phyloP scores from a whole-genome alignment of 2,888 invertebrate species.

The Eilema sororculum region DNA sequence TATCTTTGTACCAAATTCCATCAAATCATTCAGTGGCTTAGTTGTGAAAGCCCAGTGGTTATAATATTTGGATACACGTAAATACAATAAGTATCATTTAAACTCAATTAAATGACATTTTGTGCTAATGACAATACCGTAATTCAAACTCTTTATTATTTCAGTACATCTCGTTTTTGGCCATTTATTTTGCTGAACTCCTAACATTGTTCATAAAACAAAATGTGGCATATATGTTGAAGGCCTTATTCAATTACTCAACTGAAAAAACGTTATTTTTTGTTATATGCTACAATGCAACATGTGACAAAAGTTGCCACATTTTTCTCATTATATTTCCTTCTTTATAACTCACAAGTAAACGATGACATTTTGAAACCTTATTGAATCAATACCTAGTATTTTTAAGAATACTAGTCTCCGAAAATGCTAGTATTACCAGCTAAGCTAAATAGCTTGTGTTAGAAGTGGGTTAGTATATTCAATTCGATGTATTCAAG shows the following conservation, averaged over 20 bases:
- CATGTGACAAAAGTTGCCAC: slow-evolving; percentile 15
- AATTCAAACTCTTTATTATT: neutral
- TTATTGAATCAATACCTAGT: neutral
- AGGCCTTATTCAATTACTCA: neutral
- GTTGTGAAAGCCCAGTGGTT: too few relatives aligned
- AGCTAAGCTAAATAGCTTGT: too few relatives aligned
- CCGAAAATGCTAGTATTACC: too few relatives aligned
- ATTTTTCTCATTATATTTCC: slow-evolving; percentile 26
- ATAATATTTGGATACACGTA: too few relatives aligned
- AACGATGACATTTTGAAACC: slow-evolving; percentile 39
- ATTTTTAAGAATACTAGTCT: neutral
- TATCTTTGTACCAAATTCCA: too few relatives aligned
- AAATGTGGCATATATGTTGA: slow-evolving; percentile 21
- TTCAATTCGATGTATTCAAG: neutral
- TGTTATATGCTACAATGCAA: neutral
- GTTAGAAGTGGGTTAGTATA: too few relatives aligned
- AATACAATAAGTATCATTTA: too few relatives aligned
- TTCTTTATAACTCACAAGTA: slow-evolving; percentile 34
- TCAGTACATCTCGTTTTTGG: neutral
- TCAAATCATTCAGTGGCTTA: too few relatives aligned
- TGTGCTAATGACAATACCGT: neutral
- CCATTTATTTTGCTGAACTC: slow-evolving; percentile 28
- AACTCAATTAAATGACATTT: neutral
- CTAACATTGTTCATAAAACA: slow-evolving; percentile 26
- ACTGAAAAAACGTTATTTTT: neutral